A percentile compares a stretch with the other conserved stretches of the same genome.
These are phyloP conservation scores for Sebastes trivittatus DNA, from an alignment of 2,797 vertebrate genomes.

Conservation along the genomic window DNA sequence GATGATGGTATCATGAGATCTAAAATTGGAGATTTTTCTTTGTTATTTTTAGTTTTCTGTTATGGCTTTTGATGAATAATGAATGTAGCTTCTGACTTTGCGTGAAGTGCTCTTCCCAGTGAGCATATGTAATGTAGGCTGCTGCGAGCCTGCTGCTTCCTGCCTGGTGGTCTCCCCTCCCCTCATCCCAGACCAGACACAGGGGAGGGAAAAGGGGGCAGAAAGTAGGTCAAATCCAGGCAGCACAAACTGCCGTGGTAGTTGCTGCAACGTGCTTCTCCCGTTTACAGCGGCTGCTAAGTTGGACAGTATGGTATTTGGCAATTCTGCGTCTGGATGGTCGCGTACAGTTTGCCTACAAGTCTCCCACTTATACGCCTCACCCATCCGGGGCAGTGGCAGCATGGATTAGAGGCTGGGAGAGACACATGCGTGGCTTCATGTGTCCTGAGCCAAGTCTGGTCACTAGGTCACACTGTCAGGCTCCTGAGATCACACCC, in stretches of 20 bases:
- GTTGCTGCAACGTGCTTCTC: constrained; percentile 42
- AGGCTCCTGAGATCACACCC: constrained; percentile 49
- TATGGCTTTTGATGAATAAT: constrained; percentile 31
- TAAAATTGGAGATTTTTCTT: not conserved
- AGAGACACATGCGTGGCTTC: constrained; percentile 48
- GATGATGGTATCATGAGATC: not conserved
- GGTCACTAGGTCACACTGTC: constrained; percentile 72
- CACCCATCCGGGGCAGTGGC: constrained; percentile 42
- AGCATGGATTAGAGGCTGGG: constrained; percentile 65
- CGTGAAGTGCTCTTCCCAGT: constrained; percentile 36
- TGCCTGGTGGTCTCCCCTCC: constrained; percentile 70
- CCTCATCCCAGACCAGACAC: constrained; percentile 50
- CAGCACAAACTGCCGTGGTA: constrained; percentile 58
- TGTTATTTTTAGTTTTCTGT: not conserved
- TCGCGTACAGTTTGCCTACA: not conserved
- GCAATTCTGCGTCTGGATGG: constrained; percentile 8
- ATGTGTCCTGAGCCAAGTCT: constrained; percentile 39
- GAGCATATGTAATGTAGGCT: constrained; percentile 55
- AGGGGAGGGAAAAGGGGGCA: constrained; percentile 22
- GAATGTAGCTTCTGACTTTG: constrained; percentile 4
- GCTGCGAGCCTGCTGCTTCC: constrained; percentile 57
- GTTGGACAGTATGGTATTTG: constrained; percentile 20
- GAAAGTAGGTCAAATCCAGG: constrained; percentile 84
- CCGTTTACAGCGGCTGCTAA: constrained; percentile 22
- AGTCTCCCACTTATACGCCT: not conserved